Evolutionary conservation across 2,888 invertebrate genomes (phyloP), one percentile per base, ranked within the genome.

Genomic region (Seira ritae): DNA sequence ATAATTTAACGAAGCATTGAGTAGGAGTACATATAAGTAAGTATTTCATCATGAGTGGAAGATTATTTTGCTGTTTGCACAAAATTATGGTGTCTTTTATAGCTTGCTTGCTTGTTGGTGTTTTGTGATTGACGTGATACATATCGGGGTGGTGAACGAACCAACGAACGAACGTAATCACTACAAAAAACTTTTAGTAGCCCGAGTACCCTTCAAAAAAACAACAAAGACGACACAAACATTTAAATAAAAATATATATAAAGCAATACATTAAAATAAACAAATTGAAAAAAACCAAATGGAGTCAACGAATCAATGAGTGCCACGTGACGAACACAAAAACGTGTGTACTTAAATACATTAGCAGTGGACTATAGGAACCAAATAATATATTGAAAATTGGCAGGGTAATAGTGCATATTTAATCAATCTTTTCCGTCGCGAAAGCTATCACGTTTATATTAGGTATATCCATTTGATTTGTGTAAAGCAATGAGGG

Each of bases 191-290:
- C 15, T 68, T 80, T 70, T 85, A 85, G 71, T 85, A 85, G 73
- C 85, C 85, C 75, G 85, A 85, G 82, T 85, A 85, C 50, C 85
- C 85, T 85, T 85, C 3, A 85, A 84, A 76, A 69, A 75, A 70
- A 71, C 65, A 71, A 69, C 71, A 75, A 23, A 24, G 20, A 70
- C 70, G 22, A 76, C 65, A 81, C 71, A 71, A 75, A 75, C 75
- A 23, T 72, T 42, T 17, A 74, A 31, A 74, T 20, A n/a, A n/a
- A n/a, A n/a, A n/a, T n/a, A n/a, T n/a, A n/a, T n/a, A 31, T 31
- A 4, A 31, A 31, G 31, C 31, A 31, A 31, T 31, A 31, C 31
- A 31, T 31, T 31, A 66, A 66, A 37, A 70, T 19, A 17, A 2
- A 46, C 20, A 42, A 19, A 20, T 46, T 24, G 69, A 69, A 10